Evolutionary conservation across 2,888 invertebrate species (phyloP).

Genomic region (Drosophila infuscata): DNA sequence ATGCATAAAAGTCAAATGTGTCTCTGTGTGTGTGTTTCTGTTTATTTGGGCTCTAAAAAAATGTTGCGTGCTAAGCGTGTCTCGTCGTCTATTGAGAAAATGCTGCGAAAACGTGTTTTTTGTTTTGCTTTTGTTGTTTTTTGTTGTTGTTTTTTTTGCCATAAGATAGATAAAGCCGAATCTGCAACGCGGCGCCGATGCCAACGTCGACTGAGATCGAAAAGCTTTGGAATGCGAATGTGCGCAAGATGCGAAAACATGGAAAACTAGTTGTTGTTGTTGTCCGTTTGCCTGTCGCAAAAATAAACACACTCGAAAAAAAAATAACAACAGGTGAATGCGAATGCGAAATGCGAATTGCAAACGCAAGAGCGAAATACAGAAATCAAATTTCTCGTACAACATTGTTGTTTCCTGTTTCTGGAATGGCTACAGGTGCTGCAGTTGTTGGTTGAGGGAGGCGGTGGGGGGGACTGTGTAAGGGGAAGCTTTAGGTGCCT

Average conservation of each 20-base stretch:
- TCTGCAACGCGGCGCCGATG: constrained; percentile 52
- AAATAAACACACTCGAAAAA: constrained; percentile 60
- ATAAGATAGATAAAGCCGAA: constrained; percentile 66
- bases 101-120: constrained; percentile 67
- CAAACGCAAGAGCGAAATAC: constrained; percentile 50
- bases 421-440: constrained; percentile 8
- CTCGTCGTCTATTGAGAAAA: constrained; percentile 60
- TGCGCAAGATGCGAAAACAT: constrained; percentile 61
- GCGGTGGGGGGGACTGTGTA: background rate
- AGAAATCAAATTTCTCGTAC: constrained; percentile 69
- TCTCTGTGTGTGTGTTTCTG: constrained; percentile 5
- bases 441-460: background rate
- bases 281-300: constrained; percentile 38
- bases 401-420: constrained; percentile 74
- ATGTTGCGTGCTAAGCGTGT: constrained; percentile 28
- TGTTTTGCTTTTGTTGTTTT: constrained; percentile 53
- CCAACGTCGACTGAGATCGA: constrained; percentile 10
- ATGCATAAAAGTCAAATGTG: constrained; percentile 26
- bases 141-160: background rate
- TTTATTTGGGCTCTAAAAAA: constrained; percentile 12
- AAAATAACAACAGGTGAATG: constrained; percentile 77
- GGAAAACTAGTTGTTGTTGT: constrained; percentile 72
- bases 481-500: background rate
- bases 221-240: constrained; percentile 55
- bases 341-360: constrained; percentile 51